Evolutionary conservation across 2,113 vertebrate species (phyloP), one percentile per base, ranked within the genome.

Genomic region (Trematocara unimaculatum): DNA sequence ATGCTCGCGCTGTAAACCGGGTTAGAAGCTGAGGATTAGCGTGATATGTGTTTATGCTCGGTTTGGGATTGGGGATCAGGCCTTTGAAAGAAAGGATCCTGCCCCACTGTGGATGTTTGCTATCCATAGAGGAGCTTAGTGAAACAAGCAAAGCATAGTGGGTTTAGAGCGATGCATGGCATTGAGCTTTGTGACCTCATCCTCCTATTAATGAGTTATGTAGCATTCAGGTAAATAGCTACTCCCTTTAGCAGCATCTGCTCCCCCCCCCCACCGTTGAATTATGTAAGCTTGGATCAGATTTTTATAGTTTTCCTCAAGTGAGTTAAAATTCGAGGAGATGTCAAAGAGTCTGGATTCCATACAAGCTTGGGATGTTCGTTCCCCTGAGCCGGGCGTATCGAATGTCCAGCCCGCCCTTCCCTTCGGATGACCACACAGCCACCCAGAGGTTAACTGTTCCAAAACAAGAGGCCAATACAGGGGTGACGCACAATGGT

Each of bases 291-390:
- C 26, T 38, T 33, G 81, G 62, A 72, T 88, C 53, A 38, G 42
- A 79, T 84, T n/a, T 70, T 70, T 1, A 1, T 8, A 20, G 56
- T 84, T 90, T 91, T 83, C 81, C 87, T 51, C 8, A 89, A 84
- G 88, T 20, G 26, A 77, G 79, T 79, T 94, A 84, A 91, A 95
- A 92, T 81, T 80, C 33, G 33, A 90, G 17, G 81, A 70, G 18
- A 88, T 83, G 86, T 85, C 84, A 87, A 79, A 70, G 88, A 85
- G 55, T 83, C 17, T 56, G 77, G 88, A 95, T 94, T 93, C 89
- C 72, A 1, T 17, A 51, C 86, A 35, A 72, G 91, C 83, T 35
- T 87, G 74, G 78, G 84, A 92, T 90, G 83, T 88, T 89, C 42
- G 18, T 78, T 78, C 77, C 88, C 62, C 70, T 88, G 83, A 92